Conservation (phyloP, 2,113 vertebrate species). For the Oryzias javanicus region DNA sequence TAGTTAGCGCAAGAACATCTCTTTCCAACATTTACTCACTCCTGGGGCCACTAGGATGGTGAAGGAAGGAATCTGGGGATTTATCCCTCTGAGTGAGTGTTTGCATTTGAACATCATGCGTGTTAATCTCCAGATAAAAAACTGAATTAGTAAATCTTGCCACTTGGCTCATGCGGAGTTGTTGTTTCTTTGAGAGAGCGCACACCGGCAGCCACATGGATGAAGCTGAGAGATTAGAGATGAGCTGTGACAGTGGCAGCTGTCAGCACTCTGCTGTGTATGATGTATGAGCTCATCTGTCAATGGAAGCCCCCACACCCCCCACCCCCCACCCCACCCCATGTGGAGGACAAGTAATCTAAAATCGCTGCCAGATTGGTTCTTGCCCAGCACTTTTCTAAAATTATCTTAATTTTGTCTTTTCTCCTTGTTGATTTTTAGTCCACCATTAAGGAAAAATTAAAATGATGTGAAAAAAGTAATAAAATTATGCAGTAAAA, state of each 20-base stretch:
- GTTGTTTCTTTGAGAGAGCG: constrained; percentile 13
- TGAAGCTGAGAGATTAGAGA: constrained; percentile 55
- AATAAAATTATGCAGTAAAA: constrained; percentile 8
- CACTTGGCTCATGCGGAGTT: not conserved
- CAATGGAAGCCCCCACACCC: constrained; percentile 31
- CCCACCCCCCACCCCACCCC: too few species aligned
- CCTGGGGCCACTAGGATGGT: constrained; percentile 43
- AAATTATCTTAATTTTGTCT: constrained; percentile 18
- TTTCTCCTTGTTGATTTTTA: constrained; percentile 25
- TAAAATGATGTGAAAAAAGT: constrained; percentile 25
- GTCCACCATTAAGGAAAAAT: not conserved
- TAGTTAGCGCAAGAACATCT: constrained; percentile 45
- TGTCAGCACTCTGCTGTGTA: constrained; percentile 64
- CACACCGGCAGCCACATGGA: constrained; percentile 53
- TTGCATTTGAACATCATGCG: not conserved
- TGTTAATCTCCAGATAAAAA: constrained; percentile 19
- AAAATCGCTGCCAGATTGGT: constrained; percentile 44
- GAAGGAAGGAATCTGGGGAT: constrained; percentile 31
- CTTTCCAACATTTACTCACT: constrained; percentile 60
- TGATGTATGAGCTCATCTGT: constrained; percentile 72
- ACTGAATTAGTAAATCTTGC: constrained; percentile 3
- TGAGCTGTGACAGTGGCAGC: constrained; percentile 66
- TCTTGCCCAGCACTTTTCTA: constrained; percentile 19
- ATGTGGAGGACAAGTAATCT: constrained; percentile 46
- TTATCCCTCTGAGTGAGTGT: constrained; percentile 7